Evolutionary conservation across 2,113 vertebrate species (phyloP), one percentile per base, ranked within the genome.

Genomic region (Salvelinus alpinus): DNA sequence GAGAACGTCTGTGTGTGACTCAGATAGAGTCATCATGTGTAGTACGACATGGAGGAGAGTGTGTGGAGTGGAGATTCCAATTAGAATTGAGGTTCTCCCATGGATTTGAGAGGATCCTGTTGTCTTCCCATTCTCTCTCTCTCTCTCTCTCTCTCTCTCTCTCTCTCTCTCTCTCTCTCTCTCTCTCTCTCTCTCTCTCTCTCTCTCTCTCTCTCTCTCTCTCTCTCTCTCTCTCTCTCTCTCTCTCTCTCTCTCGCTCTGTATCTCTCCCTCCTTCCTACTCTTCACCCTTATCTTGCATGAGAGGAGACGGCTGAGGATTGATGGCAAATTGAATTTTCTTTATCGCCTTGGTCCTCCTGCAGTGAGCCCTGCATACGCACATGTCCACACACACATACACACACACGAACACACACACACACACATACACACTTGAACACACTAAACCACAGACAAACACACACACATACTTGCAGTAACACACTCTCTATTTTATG

Each of bases 251-350:
- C 5, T 34, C 31, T 34, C 31, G 0, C 31, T 6, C 34, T 44
- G 38, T n/a, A 4, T 48, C 27, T 34, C 59, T 14, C 65, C 11
- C 44, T 22, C 75, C 5, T 18, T 18, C 44, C 44, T 70, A 6
- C 44, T n/a, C 27, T 64, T 71, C 75, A 7, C 16, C 71, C 81
- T 86, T 85, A 90, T 88, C 83, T 80, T 0, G 16, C 72, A 67
- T 74, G 64, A 77, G 75, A 67, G 70, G 72, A 78, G 76, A 59
- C 78, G 73, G 76, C 65, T 79, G 34, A 77, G 68, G 81, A 88
- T 79, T 84, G 79, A 88, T 83, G 70, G 74, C 75, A 14, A 87
- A 92, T 89, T 75, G 70, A 83, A 82, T 85, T 78, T 73, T 79
- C 75, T 80, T 78, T 84, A 79, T 87, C 64, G 0, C 60, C 4